These are phyloP conservation scores for Rhopalosiphum nymphaeae DNA, from an alignment of 2,888 invertebrate genomes.

Conservation along the genomic window DNA sequence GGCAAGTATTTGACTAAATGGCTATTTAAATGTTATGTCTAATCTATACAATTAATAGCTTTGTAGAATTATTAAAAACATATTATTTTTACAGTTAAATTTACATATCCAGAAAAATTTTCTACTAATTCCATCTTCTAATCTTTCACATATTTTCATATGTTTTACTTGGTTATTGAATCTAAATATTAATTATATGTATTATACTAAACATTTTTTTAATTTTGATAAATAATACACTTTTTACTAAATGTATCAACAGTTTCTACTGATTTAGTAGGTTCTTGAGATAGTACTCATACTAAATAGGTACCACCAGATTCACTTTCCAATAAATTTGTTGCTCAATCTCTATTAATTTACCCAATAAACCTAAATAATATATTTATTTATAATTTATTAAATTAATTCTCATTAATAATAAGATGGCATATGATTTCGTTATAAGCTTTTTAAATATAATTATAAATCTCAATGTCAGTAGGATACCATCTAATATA, in stretches of 20 bases:
- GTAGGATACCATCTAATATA: background rate
- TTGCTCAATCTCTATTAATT: slow-evolving; percentile 86
- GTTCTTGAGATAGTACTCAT: slow-evolving; percentile 81
- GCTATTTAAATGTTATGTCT: slow-evolving; percentile 85
- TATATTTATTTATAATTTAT: background rate
- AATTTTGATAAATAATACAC: slow-evolving; percentile 72
- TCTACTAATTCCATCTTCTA: slow-evolving; percentile 80
- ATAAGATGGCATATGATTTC: background rate
- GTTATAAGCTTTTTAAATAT: background rate
- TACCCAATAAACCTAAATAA: slow-evolving; percentile 83
- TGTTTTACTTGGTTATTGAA: slow-evolving; percentile 92
- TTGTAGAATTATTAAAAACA: background rate
- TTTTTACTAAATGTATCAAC: slow-evolving; percentile 88
- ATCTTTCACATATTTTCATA: slow-evolving; percentile 88
- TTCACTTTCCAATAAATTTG: slow-evolving; percentile 80
- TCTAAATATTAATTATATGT: slow-evolving; percentile 72
- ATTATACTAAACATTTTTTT: slow-evolving; percentile 43
- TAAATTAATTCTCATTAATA: background rate
- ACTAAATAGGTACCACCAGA: slow-evolving; percentile 89
- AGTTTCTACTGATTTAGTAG: slow-evolving; percentile 77
- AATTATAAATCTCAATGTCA: background rate
- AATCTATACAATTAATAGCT: slow-evolving; percentile 72
- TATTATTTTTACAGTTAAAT: background rate
- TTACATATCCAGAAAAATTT: slow-evolving; percentile 88
- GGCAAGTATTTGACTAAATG: slow-evolving; percentile 83